phyloP scores from a whole-genome alignment of 2,113 vertebrate species.

The Hiodon tergisus region DNA sequence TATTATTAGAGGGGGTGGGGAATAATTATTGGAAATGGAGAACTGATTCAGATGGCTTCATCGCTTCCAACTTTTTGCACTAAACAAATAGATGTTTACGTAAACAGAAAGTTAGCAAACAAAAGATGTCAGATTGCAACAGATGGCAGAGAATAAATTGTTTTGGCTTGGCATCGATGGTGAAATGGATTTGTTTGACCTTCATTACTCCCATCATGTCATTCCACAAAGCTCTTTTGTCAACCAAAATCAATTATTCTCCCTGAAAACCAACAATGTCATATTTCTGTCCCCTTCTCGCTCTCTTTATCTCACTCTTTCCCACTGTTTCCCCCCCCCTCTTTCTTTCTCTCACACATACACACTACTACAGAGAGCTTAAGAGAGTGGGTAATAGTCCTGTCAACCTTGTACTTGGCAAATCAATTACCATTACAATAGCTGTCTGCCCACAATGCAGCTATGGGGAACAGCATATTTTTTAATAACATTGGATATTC shows the following conservation, averaged over 20 bases:
- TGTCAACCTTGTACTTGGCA: background rate
- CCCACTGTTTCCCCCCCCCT: background rate
- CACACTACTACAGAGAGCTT: background rate
- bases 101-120: background rate
- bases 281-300: background rate
- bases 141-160: conserved; percentile 7
- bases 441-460: background rate
- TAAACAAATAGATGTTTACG: conserved; percentile 1
- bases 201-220: conserved; percentile 18
- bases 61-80: conserved; percentile 3
- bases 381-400: background rate
- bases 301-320: background rate
- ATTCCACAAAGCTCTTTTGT: conserved; percentile 18
- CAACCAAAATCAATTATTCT: conserved; percentile 19
- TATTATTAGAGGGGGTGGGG: too few relatives aligned
- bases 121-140: background rate
- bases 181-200: conserved; percentile 19
- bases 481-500: background rate
- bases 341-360: background rate
- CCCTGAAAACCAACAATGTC: conserved; percentile 11
- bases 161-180: background rate
- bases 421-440: conserved; percentile 12
- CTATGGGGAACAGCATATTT: background rate
- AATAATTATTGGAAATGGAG: background rate
- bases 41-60: background rate